Percentiles rank a stretch among this genome's conserved stretches.
Evolutionary conservation across 2,797 vertebrate species (phyloP).

Genomic region (Poliocrania exsul): DNA sequence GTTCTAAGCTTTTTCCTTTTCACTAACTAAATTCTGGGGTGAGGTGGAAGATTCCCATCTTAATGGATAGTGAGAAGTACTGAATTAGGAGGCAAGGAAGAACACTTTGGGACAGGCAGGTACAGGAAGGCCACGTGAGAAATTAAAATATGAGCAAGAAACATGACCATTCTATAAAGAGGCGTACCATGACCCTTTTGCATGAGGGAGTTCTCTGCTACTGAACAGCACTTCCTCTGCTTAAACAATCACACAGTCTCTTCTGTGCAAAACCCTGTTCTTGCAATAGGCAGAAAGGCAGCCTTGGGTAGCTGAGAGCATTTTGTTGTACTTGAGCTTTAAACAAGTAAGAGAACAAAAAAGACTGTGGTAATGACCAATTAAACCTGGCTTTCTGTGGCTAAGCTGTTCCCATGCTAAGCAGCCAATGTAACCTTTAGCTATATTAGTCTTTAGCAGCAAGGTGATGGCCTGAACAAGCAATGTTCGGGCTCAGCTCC

Average conservation of each 20-base stretch:
- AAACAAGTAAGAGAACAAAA: constrained; percentile 9
- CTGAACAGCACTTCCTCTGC: not conserved
- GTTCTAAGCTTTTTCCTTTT: not conserved
- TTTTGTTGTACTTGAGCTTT: not conserved
- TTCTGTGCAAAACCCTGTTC: not conserved
- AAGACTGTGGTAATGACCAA: not conserved
- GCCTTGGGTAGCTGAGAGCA: not conserved
- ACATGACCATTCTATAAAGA: not conserved
- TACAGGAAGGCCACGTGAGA: not conserved
- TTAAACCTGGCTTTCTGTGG: constrained; percentile 3
- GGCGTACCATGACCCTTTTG: not conserved
- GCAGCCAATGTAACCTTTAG: not conserved
- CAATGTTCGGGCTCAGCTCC: not conserved
- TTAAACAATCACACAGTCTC: not conserved
- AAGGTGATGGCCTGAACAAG: not conserved
- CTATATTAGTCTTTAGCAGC: not conserved
- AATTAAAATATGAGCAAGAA: not conserved
- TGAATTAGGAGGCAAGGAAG: not conserved
- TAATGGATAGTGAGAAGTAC: not conserved
- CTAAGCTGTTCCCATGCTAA: constrained; percentile 7
- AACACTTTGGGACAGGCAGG: not conserved
- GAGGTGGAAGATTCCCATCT: not conserved
- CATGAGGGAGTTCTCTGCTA: not conserved
- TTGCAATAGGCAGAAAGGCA: not conserved
- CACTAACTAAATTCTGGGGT: not conserved